phyloP scores from a whole-genome alignment of 2,113 vertebrate genomes.

The Daboia siamensis region DNA sequence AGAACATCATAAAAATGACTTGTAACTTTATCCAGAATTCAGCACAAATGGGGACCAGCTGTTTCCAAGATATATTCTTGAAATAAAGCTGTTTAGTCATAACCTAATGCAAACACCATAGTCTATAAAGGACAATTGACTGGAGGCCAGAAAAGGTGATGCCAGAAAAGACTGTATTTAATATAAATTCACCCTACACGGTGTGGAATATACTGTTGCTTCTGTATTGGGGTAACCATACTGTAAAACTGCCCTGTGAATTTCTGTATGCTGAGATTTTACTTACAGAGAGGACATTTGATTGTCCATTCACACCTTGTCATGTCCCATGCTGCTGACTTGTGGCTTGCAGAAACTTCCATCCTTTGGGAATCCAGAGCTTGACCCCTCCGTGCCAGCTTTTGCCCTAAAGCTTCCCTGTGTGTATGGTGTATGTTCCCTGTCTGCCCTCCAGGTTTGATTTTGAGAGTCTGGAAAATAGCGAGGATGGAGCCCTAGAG shows the following conservation, averaged over 20 bases:
- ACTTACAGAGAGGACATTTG: background rate
- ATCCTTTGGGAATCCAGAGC: slow-evolving; percentile 19
- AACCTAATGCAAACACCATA: too few relatives aligned
- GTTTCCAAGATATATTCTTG: background rate
- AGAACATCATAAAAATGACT: background rate
- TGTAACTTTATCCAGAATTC: background rate
- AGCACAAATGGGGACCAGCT: background rate
- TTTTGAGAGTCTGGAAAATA: slow-evolving; percentile 91
- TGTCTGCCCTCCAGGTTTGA: slow-evolving; percentile 81
- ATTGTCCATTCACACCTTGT: background rate
- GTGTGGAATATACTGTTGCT: background rate
- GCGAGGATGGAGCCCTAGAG: slow-evolving; percentile 86
- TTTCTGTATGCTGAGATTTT: background rate
- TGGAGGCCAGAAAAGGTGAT: background rate
- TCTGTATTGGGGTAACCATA: background rate
- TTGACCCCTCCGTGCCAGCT: slow-evolving; percentile 34
- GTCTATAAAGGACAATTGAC: background rate
- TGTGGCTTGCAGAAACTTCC: background rate
- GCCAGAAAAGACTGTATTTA: background rate
- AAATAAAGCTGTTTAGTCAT: background rate
- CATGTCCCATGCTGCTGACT: background rate
- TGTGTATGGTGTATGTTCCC: slow-evolving; percentile 55
- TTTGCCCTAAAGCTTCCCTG: slow-evolving; percentile 26
- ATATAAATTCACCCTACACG: background rate
- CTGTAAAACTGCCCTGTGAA: background rate